A percentile compares a stretch with the other conserved stretches of the same genome.
Conservation (phyloP, 1,140 invertebrate species). For the Drosophila grimshawi region DNA sequence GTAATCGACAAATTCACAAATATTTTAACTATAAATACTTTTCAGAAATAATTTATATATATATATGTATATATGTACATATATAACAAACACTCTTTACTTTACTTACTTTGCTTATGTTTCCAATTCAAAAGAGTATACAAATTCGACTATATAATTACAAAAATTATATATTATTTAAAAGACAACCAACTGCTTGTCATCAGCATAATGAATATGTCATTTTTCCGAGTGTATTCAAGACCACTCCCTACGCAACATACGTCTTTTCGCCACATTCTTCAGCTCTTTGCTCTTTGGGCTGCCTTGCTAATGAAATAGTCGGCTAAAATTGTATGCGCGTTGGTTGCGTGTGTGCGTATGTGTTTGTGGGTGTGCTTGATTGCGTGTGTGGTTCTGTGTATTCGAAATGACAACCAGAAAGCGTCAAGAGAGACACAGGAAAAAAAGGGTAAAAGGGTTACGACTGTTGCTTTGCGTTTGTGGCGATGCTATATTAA, state of each 20-base stretch:
- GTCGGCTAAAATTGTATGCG: constrained; percentile 42
- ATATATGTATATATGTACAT: too few relatives aligned
- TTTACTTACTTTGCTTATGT: too few relatives aligned
- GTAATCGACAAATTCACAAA: too few relatives aligned
- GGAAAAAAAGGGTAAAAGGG: constrained; percentile 52
- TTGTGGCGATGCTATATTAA: constrained; percentile 55
- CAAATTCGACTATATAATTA: too few relatives aligned
- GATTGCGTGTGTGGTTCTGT: constrained; percentile 13
- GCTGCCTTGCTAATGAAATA: constrained; percentile 69
- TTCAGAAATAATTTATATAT: too few relatives aligned
- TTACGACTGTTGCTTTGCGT: constrained; percentile 38
- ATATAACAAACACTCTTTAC: too few relatives aligned
- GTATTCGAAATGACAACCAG: constrained; percentile 40
- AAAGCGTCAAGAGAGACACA: constrained; percentile 20
- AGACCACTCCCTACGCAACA: not conserved
- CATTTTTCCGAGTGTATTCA: not conserved
- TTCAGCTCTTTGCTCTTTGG: constrained; percentile 42
- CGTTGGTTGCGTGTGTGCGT: constrained; percentile 12
- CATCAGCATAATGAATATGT: not conserved
- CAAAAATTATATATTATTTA: too few relatives aligned
- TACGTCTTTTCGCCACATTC: constrained; percentile 5
- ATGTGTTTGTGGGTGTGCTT: constrained; percentile 14
- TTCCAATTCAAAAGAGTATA: too few relatives aligned
- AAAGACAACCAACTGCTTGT: too few relatives aligned
- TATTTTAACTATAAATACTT: too few relatives aligned